phyloP scores from a whole-genome alignment of 2,113 vertebrate genomes.

The Chaenocephalus aceratus region DNA sequence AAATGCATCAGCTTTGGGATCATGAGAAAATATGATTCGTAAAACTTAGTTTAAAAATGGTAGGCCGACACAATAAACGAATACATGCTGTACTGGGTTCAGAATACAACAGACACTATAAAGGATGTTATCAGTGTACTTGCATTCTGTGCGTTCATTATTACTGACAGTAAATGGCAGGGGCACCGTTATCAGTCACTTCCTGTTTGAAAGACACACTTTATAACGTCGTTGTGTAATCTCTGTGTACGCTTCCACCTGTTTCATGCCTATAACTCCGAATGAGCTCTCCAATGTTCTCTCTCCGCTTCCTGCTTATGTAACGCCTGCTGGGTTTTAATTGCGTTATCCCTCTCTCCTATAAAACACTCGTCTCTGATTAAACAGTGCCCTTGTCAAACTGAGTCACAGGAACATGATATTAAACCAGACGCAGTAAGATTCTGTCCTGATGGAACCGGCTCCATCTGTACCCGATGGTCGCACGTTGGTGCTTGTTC shows the following conservation, averaged over 20 bases:
- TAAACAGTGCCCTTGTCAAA: conserved; percentile 13
- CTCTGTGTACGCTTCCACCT: conserved; percentile 9
- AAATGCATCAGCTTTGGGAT: neutral
- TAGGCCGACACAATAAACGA: neutral
- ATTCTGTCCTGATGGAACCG: neutral
- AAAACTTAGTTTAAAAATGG: neutral
- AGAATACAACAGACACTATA: conserved; percentile 6
- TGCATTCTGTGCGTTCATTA: neutral
- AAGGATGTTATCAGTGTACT: conserved; percentile 28
- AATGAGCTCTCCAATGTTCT: conserved; percentile 4
- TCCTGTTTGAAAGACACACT: conserved; percentile 29
- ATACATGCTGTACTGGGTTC: neutral
- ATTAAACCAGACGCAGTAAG: neutral
- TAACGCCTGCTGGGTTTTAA: conserved; percentile 32
- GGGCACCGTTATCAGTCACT: conserved; percentile 26
- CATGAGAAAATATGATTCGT: neutral
- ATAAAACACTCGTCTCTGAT: conserved; percentile 61
- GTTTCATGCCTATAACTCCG: neutral
- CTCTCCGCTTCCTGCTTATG: conserved; percentile 33
- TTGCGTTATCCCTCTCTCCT: conserved; percentile 19
- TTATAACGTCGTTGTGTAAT: conserved; percentile 19
- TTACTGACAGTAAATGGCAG: conserved; percentile 48
- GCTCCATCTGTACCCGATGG: neutral
- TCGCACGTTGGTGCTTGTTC: neutral
- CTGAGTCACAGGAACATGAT: neutral